A percentile compares a stretch with the other conserved stretches of the same genome.
Conservation (phyloP, 2,797 vertebrate species). For the Pagetopsis macropterus region DNA sequence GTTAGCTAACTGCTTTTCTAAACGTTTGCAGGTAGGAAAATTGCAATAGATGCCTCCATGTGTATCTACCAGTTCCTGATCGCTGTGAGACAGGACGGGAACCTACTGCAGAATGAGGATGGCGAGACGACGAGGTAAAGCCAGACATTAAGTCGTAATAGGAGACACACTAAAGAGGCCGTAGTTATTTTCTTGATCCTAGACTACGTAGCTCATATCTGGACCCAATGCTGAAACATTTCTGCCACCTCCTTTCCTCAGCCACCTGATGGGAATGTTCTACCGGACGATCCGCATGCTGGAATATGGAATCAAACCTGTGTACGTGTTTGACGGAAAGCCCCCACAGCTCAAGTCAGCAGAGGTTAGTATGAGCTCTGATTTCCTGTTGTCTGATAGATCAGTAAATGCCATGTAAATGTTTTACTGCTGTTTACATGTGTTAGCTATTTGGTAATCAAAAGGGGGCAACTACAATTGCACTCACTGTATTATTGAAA, state of each 20-base stretch:
- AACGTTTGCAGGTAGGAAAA: conserved; percentile 87
- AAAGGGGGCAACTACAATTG: background rate
- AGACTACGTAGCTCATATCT: background rate
- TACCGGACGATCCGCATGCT: conserved; percentile 97
- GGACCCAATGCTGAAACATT: background rate
- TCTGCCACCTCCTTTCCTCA: conserved; percentile 43
- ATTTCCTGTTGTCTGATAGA: background rate
- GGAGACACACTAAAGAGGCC: background rate
- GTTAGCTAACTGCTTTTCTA: background rate
- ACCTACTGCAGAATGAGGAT: conserved; percentile 92
- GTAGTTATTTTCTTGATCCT: background rate
- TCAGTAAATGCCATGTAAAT: background rate
- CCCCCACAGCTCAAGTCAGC: conserved; percentile 93
- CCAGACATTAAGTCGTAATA: background rate
- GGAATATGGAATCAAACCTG: conserved; percentile 95
- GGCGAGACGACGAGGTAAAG: conserved; percentile 92
- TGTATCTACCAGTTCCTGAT: conserved; percentile 99
- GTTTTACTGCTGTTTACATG: background rate
- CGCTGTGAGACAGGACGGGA: conserved; percentile 94
- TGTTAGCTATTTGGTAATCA: background rate
- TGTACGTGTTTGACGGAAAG: conserved; percentile 97
- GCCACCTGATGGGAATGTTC: conserved; percentile 98
- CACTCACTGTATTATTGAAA: background rate
- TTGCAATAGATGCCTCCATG: conserved; percentile 98
- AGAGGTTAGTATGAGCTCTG: conserved; percentile 81